Evolutionary conservation across 2,888 invertebrate species (phyloP), one percentile per base, ranked within the genome.

Genomic region (Odontomyia ornata): DNA sequence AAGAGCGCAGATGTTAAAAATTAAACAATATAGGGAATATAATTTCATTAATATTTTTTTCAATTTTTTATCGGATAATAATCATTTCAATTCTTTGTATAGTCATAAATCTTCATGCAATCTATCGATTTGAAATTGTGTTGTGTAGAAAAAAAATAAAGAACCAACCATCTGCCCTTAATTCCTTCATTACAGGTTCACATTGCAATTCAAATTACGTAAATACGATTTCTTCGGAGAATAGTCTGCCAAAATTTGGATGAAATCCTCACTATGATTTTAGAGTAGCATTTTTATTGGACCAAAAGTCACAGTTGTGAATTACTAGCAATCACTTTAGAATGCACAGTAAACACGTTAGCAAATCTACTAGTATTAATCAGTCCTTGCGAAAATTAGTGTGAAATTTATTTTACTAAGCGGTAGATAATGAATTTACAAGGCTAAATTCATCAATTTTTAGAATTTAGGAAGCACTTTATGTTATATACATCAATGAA

Each of bases 111-210:
- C 2, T 52, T 18, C 52, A 52, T 9, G 4, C 2, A 36, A 36
- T 36, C 52, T 52, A 9, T 52, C 13, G 7, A 52, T 4, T 25
- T 7, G 25, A 11, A n/a, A 23, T 5, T 60, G 57, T 60, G 57
- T 60, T 60, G 57, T 64, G 64, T 64, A 25, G 47, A 75, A 64
- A 43, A 5, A 75, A 64, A 62, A 47, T 27, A 47, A 76, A 67
- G n/a, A 76, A 57, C 30, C 67, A 69, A 52, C 52, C 30, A 27
- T 30, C 71, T 76, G 71, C 72, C 77, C 79, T 79, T 79, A 79
- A 77, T 77, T 79, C 76, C 77, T 79, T 79, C 79, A 79, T 79
- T 75, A 71, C 78, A 78, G 78, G 60, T 76, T 78, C 65, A 71
- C 43, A 43, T 57, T 62, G 28, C 23, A 73, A 76, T 75, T 76